Evolutionary conservation across 2,888 invertebrate species (phyloP).

Genomic region (Scaptomyza caliginosa): DNA sequence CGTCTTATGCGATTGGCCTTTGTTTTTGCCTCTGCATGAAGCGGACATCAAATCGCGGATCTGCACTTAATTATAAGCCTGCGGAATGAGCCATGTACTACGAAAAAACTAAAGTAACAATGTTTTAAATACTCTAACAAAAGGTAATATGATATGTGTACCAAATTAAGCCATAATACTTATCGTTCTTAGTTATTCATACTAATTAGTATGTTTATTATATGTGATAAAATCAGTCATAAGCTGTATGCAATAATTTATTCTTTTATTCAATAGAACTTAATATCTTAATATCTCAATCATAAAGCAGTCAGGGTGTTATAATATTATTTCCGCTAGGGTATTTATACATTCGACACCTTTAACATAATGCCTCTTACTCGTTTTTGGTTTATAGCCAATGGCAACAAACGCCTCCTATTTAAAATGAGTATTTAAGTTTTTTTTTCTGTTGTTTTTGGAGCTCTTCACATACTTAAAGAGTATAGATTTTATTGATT

Average conservation of each 20-base stretch:
- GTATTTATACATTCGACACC: constrained; percentile 10
- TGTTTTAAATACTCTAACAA: constrained; percentile 8
- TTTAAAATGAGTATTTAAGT: constrained; percentile 28
- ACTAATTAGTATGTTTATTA: background rate
- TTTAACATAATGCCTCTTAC: background rate
- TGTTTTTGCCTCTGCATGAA: constrained; percentile 47
- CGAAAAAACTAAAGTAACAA: background rate
- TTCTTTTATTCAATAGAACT: background rate
- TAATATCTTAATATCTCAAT: background rate
- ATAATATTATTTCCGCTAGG: background rate
- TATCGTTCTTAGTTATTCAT: background rate
- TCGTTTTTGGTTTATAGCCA: constrained; percentile 13
- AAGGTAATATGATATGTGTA: background rate
- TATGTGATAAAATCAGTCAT: background rate
- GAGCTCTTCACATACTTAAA: constrained; percentile 1
- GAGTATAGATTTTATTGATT: constrained; percentile 22
- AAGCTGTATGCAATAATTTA: constrained; percentile 5
- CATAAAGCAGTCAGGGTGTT: background rate
- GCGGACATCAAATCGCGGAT: constrained; percentile 31
- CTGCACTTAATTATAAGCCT: constrained; percentile 32
- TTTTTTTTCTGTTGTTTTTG: constrained; percentile 1
- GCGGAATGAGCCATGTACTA: constrained; percentile 6
- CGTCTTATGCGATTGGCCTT: constrained; percentile 59
- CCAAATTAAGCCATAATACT: background rate
- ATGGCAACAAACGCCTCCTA: constrained; percentile 44